Evolutionary conservation across 2,888 invertebrate species (phyloP).

Genomic region (Protophormia terraenovae): DNA sequence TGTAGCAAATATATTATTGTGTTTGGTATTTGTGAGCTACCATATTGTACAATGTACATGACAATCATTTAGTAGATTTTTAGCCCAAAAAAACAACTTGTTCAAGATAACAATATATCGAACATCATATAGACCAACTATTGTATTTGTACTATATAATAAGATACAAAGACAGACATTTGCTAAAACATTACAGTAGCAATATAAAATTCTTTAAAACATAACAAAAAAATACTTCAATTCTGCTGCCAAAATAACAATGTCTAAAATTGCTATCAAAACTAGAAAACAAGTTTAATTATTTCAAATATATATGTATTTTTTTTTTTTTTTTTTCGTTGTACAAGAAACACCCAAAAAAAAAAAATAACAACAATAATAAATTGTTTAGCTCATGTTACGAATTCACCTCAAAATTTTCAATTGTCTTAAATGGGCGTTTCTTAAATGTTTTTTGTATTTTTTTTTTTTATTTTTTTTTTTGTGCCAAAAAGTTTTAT

Average conservation of each 20-base stretch:
- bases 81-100: slow-evolving; percentile 38
- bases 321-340: too few relatives aligned
- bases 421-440: slow-evolving; percentile 29
- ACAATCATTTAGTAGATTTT: slow-evolving; percentile 54
- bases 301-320: too few relatives aligned
- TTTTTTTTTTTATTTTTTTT: background rate
- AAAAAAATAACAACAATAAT: slow-evolving; percentile 8
- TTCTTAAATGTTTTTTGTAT: background rate
- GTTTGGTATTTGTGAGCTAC: slow-evolving; percentile 27
- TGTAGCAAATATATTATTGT: slow-evolving; percentile 23
- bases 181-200: slow-evolving; percentile 12
- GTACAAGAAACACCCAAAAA: background rate
- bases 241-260: slow-evolving; percentile 20
- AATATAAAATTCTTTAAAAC: background rate
- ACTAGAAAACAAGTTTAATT: slow-evolving; percentile 45
- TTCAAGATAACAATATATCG: slow-evolving; percentile 46
- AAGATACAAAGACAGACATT: background rate
- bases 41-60: slow-evolving; percentile 43
- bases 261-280: slow-evolving; percentile 7
- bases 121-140: slow-evolving; percentile 1
- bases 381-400: slow-evolving; percentile 26
- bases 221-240: background rate
- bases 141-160: background rate
- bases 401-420: slow-evolving; percentile 8
- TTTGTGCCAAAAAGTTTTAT: background rate